These are phyloP conservation scores for Orius insidiosus DNA, from an alignment of 1,140 invertebrate species.

Conservation along the genomic window DNA sequence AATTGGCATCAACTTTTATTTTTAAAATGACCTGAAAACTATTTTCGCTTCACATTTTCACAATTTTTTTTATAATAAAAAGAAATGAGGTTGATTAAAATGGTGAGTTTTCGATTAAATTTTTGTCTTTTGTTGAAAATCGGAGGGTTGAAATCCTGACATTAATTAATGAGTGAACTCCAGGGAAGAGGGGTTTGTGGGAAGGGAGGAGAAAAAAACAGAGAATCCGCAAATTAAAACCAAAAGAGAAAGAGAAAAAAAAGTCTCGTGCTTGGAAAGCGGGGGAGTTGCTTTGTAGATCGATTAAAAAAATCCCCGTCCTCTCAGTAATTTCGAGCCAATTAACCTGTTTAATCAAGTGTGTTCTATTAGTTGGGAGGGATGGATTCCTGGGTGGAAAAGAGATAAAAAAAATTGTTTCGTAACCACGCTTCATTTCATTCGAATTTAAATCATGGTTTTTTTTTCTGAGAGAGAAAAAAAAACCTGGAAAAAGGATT, in stretches of 20 bases:
- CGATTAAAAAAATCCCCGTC: slow-evolving; percentile 7
- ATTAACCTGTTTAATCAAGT: slow-evolving; percentile 12
- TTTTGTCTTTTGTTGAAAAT: no score
- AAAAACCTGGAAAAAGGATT: no score
- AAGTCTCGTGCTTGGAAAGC: no score
- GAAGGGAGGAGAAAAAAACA: slow-evolving; percentile 3
- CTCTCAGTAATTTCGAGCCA: slow-evolving; percentile 7
- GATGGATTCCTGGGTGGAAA: background rate
- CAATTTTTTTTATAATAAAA: no score
- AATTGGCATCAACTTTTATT: no score
- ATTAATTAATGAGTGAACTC: no score
- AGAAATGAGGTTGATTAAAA: no score
- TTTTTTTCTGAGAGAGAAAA: no score
- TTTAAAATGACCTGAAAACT: no score
- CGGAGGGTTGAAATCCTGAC: no score
- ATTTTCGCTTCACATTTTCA: no score
- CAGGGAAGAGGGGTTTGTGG: background rate
- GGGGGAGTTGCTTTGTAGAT: slow-evolving; percentile 9
- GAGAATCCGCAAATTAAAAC: slow-evolving; percentile 13
- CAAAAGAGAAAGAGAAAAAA: background rate
- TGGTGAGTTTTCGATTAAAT: no score
- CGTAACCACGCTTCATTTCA: slow-evolving; percentile 5
- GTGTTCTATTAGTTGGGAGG: slow-evolving; percentile 8
- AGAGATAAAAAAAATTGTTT: slow-evolving; percentile 9
- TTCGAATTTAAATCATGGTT: background rate